Evolutionary conservation across 2,113 vertebrate species (phyloP).

Genomic region (Lutjanus erythropterus): DNA sequence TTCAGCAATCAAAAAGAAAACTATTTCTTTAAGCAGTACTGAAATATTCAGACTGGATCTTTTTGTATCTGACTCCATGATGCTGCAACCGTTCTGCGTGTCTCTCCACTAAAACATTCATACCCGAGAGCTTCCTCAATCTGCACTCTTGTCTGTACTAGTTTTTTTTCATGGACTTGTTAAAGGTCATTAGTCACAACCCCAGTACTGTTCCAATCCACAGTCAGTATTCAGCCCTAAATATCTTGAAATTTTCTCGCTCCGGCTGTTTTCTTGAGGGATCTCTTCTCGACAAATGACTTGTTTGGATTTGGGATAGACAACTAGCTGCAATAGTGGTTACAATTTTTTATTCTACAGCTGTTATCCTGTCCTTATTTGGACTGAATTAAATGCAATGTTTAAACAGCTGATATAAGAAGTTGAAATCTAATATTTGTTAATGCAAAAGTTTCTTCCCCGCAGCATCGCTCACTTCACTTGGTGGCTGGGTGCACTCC

Average conservation of each 20-base stretch:
- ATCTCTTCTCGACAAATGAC: not conserved
- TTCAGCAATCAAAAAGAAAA: not conserved
- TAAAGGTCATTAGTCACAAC: not conserved
- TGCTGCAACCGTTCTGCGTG: not conserved
- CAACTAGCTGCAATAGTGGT: no score
- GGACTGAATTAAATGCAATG: no score
- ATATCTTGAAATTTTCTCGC: not conserved
- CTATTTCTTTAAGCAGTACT: not conserved
- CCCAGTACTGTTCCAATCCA: not conserved
- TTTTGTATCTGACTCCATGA: not conserved
- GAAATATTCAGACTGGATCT: not conserved
- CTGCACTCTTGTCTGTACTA: not conserved
- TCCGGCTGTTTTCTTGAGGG: not conserved
- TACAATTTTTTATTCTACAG: no score
- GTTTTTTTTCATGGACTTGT: not conserved
- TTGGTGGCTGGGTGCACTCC: no score
- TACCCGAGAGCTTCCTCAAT: not conserved
- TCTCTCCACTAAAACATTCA: constrained; percentile 17
- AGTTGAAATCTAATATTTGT: no score
- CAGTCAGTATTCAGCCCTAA: not conserved
- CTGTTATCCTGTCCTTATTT: no score
- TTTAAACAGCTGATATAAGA: no score
- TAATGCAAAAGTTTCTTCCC: no score
- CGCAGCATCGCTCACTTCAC: no score
- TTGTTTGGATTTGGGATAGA: not conserved